Conservation (phyloP, 1,140 invertebrate species). For the Globodera ellingtonae region DNA sequence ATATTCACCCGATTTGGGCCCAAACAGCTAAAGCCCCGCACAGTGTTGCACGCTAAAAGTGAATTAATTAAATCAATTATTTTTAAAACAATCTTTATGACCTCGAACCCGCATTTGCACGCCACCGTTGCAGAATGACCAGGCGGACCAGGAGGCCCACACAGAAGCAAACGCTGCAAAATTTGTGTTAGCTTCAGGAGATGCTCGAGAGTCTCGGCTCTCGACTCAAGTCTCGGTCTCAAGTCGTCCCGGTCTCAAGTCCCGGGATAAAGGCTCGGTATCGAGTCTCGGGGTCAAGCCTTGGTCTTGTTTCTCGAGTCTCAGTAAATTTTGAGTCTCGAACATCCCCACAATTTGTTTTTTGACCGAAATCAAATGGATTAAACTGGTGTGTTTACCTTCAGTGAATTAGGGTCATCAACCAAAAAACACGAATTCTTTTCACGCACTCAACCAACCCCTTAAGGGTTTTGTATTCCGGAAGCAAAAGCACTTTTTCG, state of each 20-base stretch:
- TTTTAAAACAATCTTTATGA: slow-evolving; percentile 50
- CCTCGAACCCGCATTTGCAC: slow-evolving; percentile 60
- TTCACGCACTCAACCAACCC: no score
- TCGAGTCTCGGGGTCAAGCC: not conserved
- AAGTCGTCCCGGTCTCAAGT: not conserved
- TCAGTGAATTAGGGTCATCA: no score
- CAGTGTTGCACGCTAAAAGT: not conserved
- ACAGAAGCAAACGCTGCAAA: slow-evolving; percentile 63
- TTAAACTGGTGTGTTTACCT: no score
- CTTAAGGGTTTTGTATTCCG: no score
- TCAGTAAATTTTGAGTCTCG: no score
- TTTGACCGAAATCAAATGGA: no score
- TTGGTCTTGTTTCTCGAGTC: no score
- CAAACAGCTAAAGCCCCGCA: slow-evolving; percentile 61
- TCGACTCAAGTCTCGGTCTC: not conserved
- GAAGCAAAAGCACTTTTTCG: no score
- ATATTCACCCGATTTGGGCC: slow-evolving; percentile 55
- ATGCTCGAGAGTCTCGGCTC: no score
- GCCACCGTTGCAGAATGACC: slow-evolving; percentile 60
- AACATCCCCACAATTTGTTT: no score
- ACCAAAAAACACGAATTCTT: no score
- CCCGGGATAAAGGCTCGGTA: not conserved
- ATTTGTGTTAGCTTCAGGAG: not conserved
- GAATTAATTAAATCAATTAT: no score
- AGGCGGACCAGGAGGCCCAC: slow-evolving; percentile 64